Base-by-base conservation (phyloP, 2,888 invertebrate species). In the Cotesia congregata region DNA sequence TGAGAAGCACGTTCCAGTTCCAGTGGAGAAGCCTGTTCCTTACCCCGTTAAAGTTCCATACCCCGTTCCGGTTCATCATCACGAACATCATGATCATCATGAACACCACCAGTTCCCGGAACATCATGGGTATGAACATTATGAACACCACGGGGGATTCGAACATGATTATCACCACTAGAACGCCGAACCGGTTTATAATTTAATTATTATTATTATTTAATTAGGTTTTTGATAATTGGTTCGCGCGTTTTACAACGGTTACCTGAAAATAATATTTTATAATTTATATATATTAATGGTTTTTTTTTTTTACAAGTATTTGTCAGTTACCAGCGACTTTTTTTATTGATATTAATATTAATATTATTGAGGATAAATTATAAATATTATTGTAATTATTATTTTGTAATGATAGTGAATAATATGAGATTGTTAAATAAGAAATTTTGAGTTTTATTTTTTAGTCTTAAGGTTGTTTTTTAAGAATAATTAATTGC, bases 1-100 rank as follows among this genome's bases (percentile, higher is more conserved):
- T 3, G 90, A 91, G 72, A 92, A 89, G 82, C 92, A 91, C 59
- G 90, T 90, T 77, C 90, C 92, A 62, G 89, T 91, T 15, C 91
- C 91, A 79, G 92, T 92, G 1, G 92, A 92, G 87, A 93, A 93
- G 77, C 91, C 91, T 4, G 91, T 91, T 30, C 92, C 92, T 0
- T 92, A 92, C 89, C 93, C 94, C 74, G 94, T 94, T 62, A 92
- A 93, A 90, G 93, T 93, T 88, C 92, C 93, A 83, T 90, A 94
- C 88, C 91, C 91, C 67, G 91, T 92, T 90, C 92, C 92, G 81
- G 92, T 92, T n/a, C 90, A 90, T 79, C 91, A 83, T 77, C 83
- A 82, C 12, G 83, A 87, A 15, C 84, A 64, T 94, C 39, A 84
- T 83, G 5, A 85, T 86, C 83, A 80, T 12, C 74, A 79, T 15